phyloP scores from a whole-genome alignment of 2,888 invertebrate genomes.

The Blastobasis adustella region DNA sequence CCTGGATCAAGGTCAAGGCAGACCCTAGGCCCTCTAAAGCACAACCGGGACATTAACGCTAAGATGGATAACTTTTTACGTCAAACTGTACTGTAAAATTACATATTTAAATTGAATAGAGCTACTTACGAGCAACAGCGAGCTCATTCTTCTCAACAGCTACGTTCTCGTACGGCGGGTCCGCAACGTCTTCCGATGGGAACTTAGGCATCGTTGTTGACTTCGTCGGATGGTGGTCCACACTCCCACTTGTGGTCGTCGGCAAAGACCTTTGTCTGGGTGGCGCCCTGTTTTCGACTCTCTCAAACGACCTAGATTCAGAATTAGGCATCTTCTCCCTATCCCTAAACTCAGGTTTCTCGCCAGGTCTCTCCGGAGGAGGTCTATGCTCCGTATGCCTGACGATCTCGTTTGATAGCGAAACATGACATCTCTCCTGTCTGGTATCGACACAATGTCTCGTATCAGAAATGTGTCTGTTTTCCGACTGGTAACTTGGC shows the following conservation, averaged over 20 bases:
- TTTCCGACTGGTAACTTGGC: not conserved
- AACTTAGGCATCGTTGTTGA: constrained; percentile 76
- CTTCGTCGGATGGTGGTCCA: constrained; percentile 64
- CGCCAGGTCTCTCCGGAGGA: constrained; percentile 47
- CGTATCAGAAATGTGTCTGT: constrained; percentile 2
- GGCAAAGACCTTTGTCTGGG: constrained; percentile 60
- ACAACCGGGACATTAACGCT: too few relatives aligned
- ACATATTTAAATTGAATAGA: constrained; percentile 1
- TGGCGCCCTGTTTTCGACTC: constrained; percentile 47
- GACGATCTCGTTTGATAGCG: constrained; percentile 2
- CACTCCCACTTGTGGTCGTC: constrained; percentile 43
- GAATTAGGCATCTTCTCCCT: constrained; percentile 11
- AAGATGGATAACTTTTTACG: too few relatives aligned
- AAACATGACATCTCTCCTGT: constrained; percentile 1
- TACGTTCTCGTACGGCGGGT: constrained; percentile 63
- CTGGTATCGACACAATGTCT: constrained; percentile 6
- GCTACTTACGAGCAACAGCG: constrained; percentile 52
- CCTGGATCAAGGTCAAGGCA: too few relatives aligned
- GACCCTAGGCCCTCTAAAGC: too few relatives aligned
- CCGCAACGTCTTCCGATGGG: constrained; percentile 57
- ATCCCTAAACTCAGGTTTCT: constrained; percentile 27
- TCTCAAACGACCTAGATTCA: constrained; percentile 23
- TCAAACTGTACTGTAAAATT: too few relatives aligned
- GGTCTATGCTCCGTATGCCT: constrained; percentile 33
- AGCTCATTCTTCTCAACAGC: constrained; percentile 53